Conservation (phyloP, 2,888 invertebrate species). For the Aspidiotus rigidus region DNA sequence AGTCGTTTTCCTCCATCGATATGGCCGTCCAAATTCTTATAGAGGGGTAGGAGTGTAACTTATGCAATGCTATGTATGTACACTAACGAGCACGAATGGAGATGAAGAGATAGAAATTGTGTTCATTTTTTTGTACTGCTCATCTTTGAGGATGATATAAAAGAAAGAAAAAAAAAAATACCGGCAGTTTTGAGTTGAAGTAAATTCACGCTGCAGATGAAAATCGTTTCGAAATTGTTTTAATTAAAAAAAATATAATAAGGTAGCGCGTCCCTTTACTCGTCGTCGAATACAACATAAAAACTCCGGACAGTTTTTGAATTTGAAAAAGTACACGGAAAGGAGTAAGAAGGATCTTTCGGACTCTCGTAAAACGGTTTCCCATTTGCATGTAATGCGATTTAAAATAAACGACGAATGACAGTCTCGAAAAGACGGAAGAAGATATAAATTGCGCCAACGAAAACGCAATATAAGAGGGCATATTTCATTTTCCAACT, state of each 20-base stretch:
- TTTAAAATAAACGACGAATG: constrained; percentile 18
- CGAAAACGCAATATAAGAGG: constrained; percentile 33
- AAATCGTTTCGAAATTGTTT: constrained; percentile 26
- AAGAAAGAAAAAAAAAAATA: too few relatives aligned
- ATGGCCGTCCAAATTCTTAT: too few relatives aligned
- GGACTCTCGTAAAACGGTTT: constrained; percentile 26
- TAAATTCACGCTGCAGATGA: neutral
- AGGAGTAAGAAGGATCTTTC: neutral
- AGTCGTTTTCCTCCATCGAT: too few relatives aligned
- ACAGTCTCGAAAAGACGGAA: constrained; percentile 25
- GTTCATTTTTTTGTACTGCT: too few relatives aligned
- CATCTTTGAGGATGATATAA: too few relatives aligned
- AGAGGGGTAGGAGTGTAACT: too few relatives aligned
- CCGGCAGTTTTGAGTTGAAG: too few relatives aligned
- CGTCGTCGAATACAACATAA: neutral
- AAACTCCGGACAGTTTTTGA: neutral
- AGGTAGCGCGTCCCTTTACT: constrained; percentile 13
- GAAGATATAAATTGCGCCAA: constrained; percentile 33
- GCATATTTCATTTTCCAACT: constrained; percentile 32
- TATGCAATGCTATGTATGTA: too few relatives aligned
- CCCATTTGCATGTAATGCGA: constrained; percentile 29
- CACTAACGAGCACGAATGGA: too few relatives aligned
- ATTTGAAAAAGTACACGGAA: neutral
- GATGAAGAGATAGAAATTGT: too few relatives aligned
- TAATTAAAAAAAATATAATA: constrained; percentile 30